phyloP scores from a whole-genome alignment of 2,113 vertebrate genomes.

The Nansenia antarctica region DNA sequence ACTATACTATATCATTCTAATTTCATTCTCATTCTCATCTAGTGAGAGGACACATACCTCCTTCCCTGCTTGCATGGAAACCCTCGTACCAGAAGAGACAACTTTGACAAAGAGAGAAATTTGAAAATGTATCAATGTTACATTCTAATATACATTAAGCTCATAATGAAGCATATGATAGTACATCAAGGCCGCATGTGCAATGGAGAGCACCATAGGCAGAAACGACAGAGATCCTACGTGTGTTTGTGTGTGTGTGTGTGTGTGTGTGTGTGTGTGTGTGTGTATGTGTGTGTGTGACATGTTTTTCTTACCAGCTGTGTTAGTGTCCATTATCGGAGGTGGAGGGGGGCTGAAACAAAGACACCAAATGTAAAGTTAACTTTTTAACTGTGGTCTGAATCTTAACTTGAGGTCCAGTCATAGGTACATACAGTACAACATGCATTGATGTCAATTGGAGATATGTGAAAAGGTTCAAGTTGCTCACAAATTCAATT shows the following conservation, averaged over 20 bases:
- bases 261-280: too few relatives aligned
- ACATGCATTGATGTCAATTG: background rate
- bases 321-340: conserved; percentile 35
- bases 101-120: conserved; percentile 35
- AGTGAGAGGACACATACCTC: conserved; percentile 52
- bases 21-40: too few relatives aligned
- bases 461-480: background rate
- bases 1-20: too few relatives aligned
- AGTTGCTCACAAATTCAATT: background rate
- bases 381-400: too few relatives aligned
- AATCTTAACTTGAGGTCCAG: too few relatives aligned
- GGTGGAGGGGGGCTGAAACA: conserved; percentile 53
- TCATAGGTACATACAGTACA: too few relatives aligned
- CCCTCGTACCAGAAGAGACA: conserved; percentile 30
- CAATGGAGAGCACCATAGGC: background rate
- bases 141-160: too few relatives aligned
- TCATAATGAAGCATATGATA: conserved; percentile 10
- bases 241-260: too few relatives aligned
- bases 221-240: background rate
- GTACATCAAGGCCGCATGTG: background rate
- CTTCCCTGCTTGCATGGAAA: conserved; percentile 26
- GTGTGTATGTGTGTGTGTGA: too few relatives aligned
- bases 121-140: background rate
- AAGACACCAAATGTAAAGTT: conserved; percentile 18
- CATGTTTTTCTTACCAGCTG: conserved; percentile 63